These are phyloP conservation scores for Heliconius ismenius DNA, from an alignment of 2,888 invertebrate genomes.

Conservation along the genomic window DNA sequence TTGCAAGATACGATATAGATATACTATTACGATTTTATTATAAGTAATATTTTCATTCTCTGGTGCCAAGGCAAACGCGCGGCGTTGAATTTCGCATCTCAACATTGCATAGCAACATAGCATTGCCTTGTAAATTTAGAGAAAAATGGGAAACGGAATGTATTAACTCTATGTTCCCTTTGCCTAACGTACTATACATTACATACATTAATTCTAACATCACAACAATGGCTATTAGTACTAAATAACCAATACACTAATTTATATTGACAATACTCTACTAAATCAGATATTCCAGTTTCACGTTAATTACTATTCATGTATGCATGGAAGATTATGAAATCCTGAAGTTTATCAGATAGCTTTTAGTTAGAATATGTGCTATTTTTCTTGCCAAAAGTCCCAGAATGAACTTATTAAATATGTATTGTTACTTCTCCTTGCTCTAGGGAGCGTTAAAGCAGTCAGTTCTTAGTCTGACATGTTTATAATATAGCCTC, in stretches of 20 bases:
- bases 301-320: background rate
- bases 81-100: no score
- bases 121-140: no score
- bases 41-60: no score
- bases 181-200: no score
- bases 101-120: no score
- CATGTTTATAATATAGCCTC: background rate
- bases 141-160: no score
- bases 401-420: background rate
- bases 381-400: conserved; percentile 5
- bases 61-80: no score
- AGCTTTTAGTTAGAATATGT: background rate
- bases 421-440: background rate
- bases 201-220: background rate
- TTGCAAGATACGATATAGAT: no score
- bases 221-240: background rate
- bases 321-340: background rate
- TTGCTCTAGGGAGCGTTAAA: background rate
- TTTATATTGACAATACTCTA: background rate
- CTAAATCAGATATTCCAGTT: background rate
- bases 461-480: background rate
- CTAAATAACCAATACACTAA: background rate
- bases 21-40: no score
- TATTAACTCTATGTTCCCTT: no score
- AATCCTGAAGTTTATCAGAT: background rate